Evolutionary conservation across 2,113 vertebrate species (phyloP).

Genomic region (Miniopterus natalensis): DNA sequence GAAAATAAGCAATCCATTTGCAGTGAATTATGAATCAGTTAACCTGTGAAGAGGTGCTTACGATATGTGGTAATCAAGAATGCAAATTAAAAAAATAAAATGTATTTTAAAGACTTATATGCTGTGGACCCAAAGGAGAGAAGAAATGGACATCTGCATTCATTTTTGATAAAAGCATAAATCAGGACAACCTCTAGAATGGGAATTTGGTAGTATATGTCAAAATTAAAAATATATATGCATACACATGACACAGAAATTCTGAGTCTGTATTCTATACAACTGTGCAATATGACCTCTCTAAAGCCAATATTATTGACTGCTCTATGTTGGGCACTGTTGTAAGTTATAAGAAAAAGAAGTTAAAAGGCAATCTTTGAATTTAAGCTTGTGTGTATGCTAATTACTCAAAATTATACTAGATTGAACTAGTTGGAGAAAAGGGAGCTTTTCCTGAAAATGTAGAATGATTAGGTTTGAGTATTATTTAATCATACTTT

Average conservation of each 20-base stretch:
- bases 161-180: background rate
- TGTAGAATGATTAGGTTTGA: background rate
- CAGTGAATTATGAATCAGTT: constrained; percentile 62
- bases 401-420: background rate
- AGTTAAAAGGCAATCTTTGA: background rate
- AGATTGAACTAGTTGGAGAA: background rate
- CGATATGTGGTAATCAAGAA: constrained; percentile 40
- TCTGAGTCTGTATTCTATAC: background rate
- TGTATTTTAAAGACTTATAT: constrained; percentile 20
- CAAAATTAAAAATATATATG: background rate
- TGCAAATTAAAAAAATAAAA: background rate
- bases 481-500: background rate
- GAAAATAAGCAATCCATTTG: background rate
- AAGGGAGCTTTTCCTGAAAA: background rate
- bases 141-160: background rate
- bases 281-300: background rate
- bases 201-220: background rate
- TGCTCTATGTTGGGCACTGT: background rate
- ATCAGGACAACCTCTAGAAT: background rate
- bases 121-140: background rate
- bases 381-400: background rate
- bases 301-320: background rate
- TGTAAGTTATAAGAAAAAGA: background rate
- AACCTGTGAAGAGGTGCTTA: constrained; percentile 45
- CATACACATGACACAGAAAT: background rate